phyloP scores from a whole-genome alignment of 2,113 vertebrate species.

The Oreochromis niloticus region DNA sequence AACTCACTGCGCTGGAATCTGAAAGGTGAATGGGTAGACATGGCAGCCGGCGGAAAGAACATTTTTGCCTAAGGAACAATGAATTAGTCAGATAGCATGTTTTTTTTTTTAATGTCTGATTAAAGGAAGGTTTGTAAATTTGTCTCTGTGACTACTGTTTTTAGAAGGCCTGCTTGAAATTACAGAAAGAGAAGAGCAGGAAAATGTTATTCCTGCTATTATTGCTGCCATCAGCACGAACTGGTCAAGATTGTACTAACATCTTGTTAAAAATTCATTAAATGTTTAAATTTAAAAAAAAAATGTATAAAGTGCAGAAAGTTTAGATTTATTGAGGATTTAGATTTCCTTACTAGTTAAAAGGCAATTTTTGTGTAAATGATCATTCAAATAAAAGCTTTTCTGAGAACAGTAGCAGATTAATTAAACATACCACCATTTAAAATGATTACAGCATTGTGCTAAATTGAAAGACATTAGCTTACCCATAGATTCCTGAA shows the following conservation, averaged over 20 bases:
- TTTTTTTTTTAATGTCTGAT: neutral
- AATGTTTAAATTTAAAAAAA: too few species aligned
- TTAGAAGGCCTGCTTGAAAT: neutral
- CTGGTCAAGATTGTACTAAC: neutral
- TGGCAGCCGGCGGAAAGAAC: conserved; percentile 32
- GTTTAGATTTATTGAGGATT: too few species aligned
- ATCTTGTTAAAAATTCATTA: too few species aligned
- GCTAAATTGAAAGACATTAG: neutral
- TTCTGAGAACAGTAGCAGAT: neutral
- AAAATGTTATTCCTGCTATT: neutral
- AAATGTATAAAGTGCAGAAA: too few species aligned
- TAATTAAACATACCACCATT: neutral
- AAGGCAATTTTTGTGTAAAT: neutral
- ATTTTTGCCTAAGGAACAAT: conserved; percentile 25
- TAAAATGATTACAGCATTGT: neutral
- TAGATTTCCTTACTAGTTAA: neutral
- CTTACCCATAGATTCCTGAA: conserved; percentile 23
- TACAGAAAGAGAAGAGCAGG: neutral
- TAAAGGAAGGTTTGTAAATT: neutral
- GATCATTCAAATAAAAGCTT: neutral
- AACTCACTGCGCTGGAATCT: conserved; percentile 62
- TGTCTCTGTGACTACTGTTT: neutral
- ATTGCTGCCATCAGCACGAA: neutral
- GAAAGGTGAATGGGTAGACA: conserved; percentile 61
- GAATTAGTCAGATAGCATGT: neutral